These are phyloP conservation scores for Chelon auratus DNA, from an alignment of 2,797 vertebrate species.

Conservation along the genomic window DNA sequence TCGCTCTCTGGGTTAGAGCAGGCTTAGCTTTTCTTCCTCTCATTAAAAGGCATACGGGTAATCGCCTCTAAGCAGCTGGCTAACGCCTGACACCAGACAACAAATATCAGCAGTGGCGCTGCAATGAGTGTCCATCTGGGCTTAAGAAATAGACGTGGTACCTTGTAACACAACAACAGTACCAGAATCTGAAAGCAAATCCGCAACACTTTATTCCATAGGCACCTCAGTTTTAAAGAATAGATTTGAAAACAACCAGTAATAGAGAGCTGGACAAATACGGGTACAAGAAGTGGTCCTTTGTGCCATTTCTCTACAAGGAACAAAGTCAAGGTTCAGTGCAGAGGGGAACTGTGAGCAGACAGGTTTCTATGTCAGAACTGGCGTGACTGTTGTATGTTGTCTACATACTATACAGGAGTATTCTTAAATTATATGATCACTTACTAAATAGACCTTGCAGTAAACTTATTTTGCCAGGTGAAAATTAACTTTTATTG, in stretches of 20 bases:
- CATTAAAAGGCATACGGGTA: conserved; percentile 79
- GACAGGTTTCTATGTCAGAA: not conserved
- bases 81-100: conserved; percentile 68
- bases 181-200: not conserved
- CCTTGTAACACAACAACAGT: not conserved
- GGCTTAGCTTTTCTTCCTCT: conserved; percentile 77
- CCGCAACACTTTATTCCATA: conserved; percentile 24
- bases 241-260: conserved; percentile 9
- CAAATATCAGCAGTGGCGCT: conserved; percentile 54
- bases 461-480: not conserved
- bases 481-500: not conserved
- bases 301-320: conserved; percentile 15
- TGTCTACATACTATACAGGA: not conserved
- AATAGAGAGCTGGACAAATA: conserved; percentile 21
- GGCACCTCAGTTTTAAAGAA: not conserved
- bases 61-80: conserved; percentile 77
- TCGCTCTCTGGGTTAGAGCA: conserved; percentile 69
- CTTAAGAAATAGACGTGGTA: conserved; percentile 18
- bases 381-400: not conserved
- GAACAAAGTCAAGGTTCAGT: not conserved
- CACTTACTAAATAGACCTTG: not conserved
- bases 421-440: not conserved
- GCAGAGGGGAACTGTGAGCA: not conserved
- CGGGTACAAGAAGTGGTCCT: conserved; percentile 1
- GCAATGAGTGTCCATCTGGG: conserved; percentile 8